Percentiles rank a stretch among this genome's conserved stretches.
Evolutionary conservation across 2,888 invertebrate species (phyloP).

Genomic region (Nymphalis c-album): DNA sequence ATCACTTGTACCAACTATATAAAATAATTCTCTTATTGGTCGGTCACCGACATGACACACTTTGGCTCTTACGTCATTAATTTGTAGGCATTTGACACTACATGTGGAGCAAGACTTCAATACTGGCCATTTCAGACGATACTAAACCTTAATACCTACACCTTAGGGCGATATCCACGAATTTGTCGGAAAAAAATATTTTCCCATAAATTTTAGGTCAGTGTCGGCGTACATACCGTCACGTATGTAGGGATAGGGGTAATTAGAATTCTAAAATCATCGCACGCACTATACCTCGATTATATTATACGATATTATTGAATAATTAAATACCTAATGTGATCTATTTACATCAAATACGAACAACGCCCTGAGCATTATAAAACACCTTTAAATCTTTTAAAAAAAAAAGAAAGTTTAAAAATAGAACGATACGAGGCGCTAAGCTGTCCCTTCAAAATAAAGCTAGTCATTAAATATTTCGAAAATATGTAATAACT

Average conservation of each 20-base stretch:
- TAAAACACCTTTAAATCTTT: conserved; percentile 17
- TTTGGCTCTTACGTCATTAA: conserved; percentile 60
- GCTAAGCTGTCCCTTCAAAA: conserved; percentile 63
- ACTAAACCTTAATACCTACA: conserved; percentile 44
- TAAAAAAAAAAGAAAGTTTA: conserved; percentile 26
- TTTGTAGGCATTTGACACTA: conserved; percentile 59
- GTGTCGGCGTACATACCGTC: conserved; percentile 64
- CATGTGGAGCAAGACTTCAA: conserved; percentile 45
- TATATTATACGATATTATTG: conserved; percentile 28
- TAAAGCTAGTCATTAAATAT: conserved; percentile 48
- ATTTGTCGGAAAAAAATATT: conserved; percentile 50
- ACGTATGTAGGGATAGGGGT: conserved; percentile 67
- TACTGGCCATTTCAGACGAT: conserved; percentile 37
- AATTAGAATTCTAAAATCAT: conserved; percentile 65
- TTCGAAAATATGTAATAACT: conserved; percentile 78
- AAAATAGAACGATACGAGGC: conserved; percentile 52
- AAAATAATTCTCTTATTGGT: conserved; percentile 38
- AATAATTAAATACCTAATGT: conserved; percentile 30
- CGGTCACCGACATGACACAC: conserved; percentile 49
- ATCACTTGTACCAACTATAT: conserved; percentile 10
- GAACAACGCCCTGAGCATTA: neutral
- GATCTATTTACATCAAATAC: conserved; percentile 13
- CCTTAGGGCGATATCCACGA: conserved; percentile 43
- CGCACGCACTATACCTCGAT: conserved; percentile 6
- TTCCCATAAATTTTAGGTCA: conserved; percentile 74